phyloP scores from a whole-genome alignment of 2,113 vertebrate species.

The Pluvianellus socialis region DNA sequence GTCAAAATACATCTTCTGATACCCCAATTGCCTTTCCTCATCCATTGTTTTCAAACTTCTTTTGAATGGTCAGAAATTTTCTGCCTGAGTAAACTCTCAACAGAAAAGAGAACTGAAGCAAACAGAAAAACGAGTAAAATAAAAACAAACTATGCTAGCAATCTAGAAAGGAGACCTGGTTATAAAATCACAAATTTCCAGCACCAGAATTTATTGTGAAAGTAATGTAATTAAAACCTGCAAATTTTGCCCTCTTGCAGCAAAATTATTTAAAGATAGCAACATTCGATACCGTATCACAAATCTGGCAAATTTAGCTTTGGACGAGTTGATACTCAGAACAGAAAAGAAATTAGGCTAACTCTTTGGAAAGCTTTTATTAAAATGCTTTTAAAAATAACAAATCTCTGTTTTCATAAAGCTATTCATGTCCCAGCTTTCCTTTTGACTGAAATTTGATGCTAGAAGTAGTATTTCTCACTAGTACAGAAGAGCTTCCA shows the following conservation, averaged over 20 bases:
- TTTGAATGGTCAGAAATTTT: conserved; percentile 47
- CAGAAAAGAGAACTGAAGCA: conserved; percentile 16
- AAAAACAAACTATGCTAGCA: background rate
- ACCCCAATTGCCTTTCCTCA: background rate
- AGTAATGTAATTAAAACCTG: background rate
- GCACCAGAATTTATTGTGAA: background rate
- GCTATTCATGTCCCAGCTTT: background rate
- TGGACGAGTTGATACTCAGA: background rate
- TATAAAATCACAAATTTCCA: background rate
- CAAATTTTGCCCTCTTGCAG: background rate
- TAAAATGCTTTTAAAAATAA: background rate
- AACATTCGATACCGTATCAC: background rate
- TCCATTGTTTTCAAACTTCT: conserved; percentile 49
- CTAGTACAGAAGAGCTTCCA: background rate
- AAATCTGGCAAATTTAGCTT: background rate
- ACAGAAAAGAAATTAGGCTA: background rate
- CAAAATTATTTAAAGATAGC: background rate
- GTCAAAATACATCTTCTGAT: conserved; percentile 48
- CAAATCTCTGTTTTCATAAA: background rate
- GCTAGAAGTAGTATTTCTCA: background rate
- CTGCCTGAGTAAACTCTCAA: conserved; percentile 37
- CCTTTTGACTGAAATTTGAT: background rate
- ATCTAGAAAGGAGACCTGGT: background rate
- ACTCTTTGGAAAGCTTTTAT: background rate
- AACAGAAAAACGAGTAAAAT: background rate